phyloP scores from a whole-genome alignment of 2,797 vertebrate genomes.

The Sarcophilus harrisii region DNA sequence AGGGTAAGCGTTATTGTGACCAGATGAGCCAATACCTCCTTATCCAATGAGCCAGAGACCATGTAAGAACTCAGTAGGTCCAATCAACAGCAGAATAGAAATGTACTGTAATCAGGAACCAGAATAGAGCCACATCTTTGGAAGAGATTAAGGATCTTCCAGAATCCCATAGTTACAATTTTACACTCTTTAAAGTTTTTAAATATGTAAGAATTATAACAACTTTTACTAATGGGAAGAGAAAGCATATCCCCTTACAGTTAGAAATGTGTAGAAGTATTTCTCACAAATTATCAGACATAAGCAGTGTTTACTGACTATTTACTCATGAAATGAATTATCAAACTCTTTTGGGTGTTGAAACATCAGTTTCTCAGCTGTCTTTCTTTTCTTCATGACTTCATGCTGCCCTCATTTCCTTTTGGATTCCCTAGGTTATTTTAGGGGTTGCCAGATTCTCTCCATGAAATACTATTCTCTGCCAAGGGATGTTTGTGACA shows the following conservation, averaged over 20 bases:
- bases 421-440: neutral
- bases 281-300: neutral
- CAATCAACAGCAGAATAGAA: neutral
- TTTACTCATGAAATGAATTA: neutral
- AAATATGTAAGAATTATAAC: neutral
- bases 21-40: neutral
- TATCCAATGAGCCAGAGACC: neutral
- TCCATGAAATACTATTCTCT: neutral
- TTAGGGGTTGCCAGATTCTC: neutral
- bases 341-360: neutral
- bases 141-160: neutral
- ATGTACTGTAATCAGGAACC: neutral
- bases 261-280: neutral
- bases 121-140: neutral
- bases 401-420: neutral
- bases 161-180: neutral
- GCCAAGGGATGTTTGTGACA: neutral
- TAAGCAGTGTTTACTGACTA: neutral
- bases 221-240: neutral
- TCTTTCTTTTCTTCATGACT: slow-evolving; percentile 5
- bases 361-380: neutral
- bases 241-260: neutral
- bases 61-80: neutral
- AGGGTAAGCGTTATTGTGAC: neutral
- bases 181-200: neutral